Evolutionary conservation across 2,888 invertebrate genomes (phyloP).

Genomic region (Acrobeloides nanus): DNA sequence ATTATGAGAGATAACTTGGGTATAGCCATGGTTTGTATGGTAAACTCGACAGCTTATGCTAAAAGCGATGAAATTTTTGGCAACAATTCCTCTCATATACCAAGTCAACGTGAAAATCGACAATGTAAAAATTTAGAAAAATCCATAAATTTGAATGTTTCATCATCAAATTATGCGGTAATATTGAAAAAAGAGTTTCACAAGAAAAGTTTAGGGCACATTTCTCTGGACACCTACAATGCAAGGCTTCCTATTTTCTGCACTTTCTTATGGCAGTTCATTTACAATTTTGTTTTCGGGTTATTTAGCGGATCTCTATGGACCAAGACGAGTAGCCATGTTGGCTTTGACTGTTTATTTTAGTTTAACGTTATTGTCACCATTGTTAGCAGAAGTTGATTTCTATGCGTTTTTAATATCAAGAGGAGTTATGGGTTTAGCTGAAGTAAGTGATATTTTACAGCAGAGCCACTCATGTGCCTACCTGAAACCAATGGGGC

Average conservation of each 20-base stretch:
- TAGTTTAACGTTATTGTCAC: conserved; percentile 24
- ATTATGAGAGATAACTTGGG: no score
- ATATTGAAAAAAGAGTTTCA: no score
- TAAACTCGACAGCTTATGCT: conserved; percentile 28
- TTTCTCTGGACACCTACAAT: conserved; percentile 31
- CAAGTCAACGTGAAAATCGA: conserved; percentile 1
- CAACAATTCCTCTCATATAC: conserved; percentile 3
- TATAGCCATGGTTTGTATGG: conserved; percentile 42
- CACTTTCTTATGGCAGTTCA: conserved; percentile 38
- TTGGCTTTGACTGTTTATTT: conserved; percentile 21
- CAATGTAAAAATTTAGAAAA: no score
- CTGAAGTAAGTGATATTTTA: conserved; percentile 24
- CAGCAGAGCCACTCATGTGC: neutral
- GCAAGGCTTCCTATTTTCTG: conserved; percentile 35
- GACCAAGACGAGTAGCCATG: conserved; percentile 32
- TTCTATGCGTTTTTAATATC: conserved; percentile 28
- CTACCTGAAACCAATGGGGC: neutral
- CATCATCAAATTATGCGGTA: neutral
- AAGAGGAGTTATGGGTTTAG: conserved; percentile 39
- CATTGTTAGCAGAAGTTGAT: conserved; percentile 27
- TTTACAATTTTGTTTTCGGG: conserved; percentile 33
- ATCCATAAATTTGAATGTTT: conserved; percentile 5
- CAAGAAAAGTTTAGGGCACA: conserved; percentile 22
- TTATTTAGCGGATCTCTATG: conserved; percentile 34
- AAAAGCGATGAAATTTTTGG: conserved; percentile 5